Percentiles rank a stretch among this genome's conserved stretches.
These are phyloP conservation scores for Borostomias antarcticus DNA, from an alignment of 2,797 vertebrate genomes.

Conservation along the genomic window DNA sequence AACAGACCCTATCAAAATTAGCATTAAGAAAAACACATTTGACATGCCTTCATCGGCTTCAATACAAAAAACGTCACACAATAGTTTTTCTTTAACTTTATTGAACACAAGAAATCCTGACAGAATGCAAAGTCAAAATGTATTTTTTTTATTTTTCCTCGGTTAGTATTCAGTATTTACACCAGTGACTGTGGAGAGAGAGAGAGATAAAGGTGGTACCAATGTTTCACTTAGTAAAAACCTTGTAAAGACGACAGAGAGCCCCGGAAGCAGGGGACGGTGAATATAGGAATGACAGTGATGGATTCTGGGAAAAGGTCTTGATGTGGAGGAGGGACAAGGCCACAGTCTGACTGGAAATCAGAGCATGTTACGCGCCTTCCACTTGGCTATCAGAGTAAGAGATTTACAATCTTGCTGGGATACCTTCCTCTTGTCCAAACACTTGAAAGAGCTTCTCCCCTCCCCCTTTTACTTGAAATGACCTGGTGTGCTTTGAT, in stretches of 20 bases:
- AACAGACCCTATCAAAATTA: not conserved
- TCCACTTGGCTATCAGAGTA: conserved; percentile 31
- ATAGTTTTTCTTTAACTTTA: conserved; percentile 81
- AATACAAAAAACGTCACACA: conserved; percentile 8
- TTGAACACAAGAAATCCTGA: conserved; percentile 93
- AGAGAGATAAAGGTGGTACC: conserved; percentile 57
- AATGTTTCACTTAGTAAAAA: conserved; percentile 85
- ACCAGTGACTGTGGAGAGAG: conserved; percentile 86
- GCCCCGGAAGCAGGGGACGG: conserved; percentile 79
- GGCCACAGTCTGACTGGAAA: conserved; percentile 32
- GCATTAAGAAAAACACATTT: not conserved
- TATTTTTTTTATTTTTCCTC: conserved; percentile 63
- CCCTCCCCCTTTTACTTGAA: not conserved
- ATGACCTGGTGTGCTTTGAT: not conserved
- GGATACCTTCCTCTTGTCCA: not conserved
- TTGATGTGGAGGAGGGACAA: conserved; percentile 64
- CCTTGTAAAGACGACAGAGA: conserved; percentile 84
- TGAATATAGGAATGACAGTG: conserved; percentile 76
- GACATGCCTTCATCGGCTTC: not conserved
- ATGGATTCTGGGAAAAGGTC: conserved; percentile 70
- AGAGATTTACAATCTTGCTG: conserved; percentile 20
- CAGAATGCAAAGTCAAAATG: conserved; percentile 92
- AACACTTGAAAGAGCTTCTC: conserved; percentile 25
- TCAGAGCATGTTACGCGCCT: conserved; percentile 21
- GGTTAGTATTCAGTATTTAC: conserved; percentile 94